Conservation (phyloP, 2,888 invertebrate species). For the Vanessa cardui region DNA sequence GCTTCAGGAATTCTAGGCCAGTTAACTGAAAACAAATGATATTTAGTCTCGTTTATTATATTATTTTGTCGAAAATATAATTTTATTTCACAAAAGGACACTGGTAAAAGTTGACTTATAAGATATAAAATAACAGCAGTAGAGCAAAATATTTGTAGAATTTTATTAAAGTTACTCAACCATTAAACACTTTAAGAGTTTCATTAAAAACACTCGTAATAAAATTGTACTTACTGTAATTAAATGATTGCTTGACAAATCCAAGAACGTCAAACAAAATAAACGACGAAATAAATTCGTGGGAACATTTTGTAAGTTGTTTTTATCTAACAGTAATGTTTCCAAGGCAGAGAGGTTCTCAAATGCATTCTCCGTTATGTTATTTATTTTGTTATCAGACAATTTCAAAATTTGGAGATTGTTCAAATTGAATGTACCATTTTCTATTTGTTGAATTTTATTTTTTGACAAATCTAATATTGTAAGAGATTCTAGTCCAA, state of each 20-base stretch:
- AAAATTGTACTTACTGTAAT: slow-evolving; percentile 63
- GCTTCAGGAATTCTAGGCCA: slow-evolving; percentile 80
- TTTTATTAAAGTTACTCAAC: too few relatives aligned
- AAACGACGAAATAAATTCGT: slow-evolving; percentile 75
- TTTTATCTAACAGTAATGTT: slow-evolving; percentile 80
- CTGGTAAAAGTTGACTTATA: too few relatives aligned
- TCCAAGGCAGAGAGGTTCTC: slow-evolving; percentile 77
- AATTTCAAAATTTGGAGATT: slow-evolving; percentile 85
- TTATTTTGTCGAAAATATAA: not conserved
- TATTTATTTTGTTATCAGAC: slow-evolving; percentile 86
- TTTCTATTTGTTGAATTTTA: slow-evolving; percentile 83
- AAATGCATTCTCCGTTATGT: slow-evolving; percentile 82
- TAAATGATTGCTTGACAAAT: slow-evolving; percentile 81
- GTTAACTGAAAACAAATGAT: slow-evolving; percentile 70
- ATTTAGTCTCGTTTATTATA: not conserved
- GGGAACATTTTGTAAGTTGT: slow-evolving; percentile 77
- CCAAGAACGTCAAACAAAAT: slow-evolving; percentile 76
- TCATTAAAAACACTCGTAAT: not conserved
- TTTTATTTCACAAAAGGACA: not conserved
- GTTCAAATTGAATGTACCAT: slow-evolving; percentile 81
- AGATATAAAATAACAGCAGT: too few relatives aligned
- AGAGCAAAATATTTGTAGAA: too few relatives aligned
- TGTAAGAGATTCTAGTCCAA: slow-evolving; percentile 82
- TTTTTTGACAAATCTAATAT: slow-evolving; percentile 89
- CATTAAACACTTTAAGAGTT: too few relatives aligned